Evolutionary conservation across 2,888 invertebrate species (phyloP), one percentile per base, ranked within the genome.

Genomic region (Acleris emargana): DNA sequence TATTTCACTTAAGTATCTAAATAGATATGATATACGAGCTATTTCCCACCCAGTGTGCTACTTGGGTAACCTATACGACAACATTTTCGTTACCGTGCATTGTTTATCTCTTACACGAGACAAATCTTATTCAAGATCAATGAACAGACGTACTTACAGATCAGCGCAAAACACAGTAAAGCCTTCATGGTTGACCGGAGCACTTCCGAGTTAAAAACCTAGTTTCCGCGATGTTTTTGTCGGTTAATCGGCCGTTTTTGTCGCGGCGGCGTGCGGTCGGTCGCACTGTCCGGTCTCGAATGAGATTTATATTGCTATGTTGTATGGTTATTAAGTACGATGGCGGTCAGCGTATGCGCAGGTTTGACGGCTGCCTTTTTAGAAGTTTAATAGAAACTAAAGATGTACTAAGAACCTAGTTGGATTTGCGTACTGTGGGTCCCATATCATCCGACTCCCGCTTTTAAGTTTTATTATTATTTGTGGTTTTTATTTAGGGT

Each of bases 111-210:
- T 3, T 11, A 11, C 3, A 11, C 32, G 32, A 17, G 18, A 49
- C 17, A 20, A 17, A 20, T 49, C 59, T 43, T 42, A 53, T 67
- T 54, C 69, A 69, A 71, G 59, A 71, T 62, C 71, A 73, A 72
- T 52, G 52, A 52, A 49, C 32, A 9, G 32, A 53, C 51, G 28
- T 72, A 84, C 87, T 85, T 78, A 87, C 87, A 69, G 66, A 84
- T 60, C 69, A 81, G 69, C 45, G 79, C 68, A 68, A 86, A 78
- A 72, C 73, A 73, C 67, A 83, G 52, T 16, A 78, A 73, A 72
- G 72, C 79, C 83, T 86, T 86, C 86, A 86, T 82, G 77, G 73
- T 80, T 59, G 72, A 67, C 3, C 42, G 43, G 51, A 11, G 58
- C 67, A 64, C 67, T 68, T 66, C 60, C 71, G 62, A 68, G 60